Percentiles rank a stretch among this genome's conserved stretches.
These are phyloP conservation scores for Romanomermis culicivorax DNA, from an alignment of 2,888 invertebrate genomes.

Conservation along the genomic window DNA sequence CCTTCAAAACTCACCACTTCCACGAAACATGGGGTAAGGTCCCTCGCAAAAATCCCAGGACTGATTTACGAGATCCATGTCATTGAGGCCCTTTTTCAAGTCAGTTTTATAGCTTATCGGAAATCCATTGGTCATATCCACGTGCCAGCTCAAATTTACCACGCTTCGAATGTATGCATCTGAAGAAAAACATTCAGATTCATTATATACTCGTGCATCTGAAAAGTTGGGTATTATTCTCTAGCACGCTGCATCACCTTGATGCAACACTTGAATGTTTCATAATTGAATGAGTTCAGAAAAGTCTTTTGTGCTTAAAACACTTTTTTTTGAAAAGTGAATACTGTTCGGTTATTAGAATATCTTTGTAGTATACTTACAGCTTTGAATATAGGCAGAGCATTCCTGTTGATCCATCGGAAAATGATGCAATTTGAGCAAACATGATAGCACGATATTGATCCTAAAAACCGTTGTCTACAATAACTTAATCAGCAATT, in stretches of 20 bases:
- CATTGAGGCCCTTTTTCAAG: constrained; percentile 20
- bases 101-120: constrained; percentile 23
- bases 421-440: constrained; percentile 18
- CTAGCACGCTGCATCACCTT: too few relatives aligned
- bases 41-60: constrained; percentile 18
- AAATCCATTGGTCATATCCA: constrained; percentile 18
- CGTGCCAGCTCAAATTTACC: constrained; percentile 24
- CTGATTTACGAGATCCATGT: constrained; percentile 22
- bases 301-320: too few relatives aligned
- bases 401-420: constrained; percentile 23
- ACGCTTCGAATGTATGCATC: constrained; percentile 26
- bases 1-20: constrained; percentile 17
- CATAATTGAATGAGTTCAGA: too few relatives aligned
- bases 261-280: not conserved
- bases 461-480: constrained; percentile 16
- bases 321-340: too few relatives aligned
- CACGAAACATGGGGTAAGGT: constrained; percentile 27
- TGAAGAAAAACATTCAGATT: not conserved
- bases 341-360: too few relatives aligned
- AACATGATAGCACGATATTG: constrained; percentile 26
- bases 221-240: not conserved
- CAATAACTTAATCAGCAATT: too few relatives aligned
- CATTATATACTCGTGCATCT: not conserved
- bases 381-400: constrained; percentile 24
- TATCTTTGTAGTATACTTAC: too few relatives aligned